Base-by-base conservation (phyloP, 2,797 vertebrate species). In the Echeneis naucrates region DNA sequence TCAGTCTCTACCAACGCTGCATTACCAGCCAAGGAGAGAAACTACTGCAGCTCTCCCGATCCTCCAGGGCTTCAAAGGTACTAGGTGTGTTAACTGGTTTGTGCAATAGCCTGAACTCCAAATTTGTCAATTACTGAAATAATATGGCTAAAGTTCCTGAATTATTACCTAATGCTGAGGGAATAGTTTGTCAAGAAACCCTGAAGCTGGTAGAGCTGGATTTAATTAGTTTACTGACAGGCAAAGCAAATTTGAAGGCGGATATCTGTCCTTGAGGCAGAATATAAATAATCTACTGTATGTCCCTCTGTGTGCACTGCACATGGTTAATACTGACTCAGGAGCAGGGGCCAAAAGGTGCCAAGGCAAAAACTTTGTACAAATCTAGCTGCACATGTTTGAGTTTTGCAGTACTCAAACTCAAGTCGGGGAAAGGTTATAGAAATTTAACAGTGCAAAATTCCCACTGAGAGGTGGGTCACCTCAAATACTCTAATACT, bases 31-130 rank as follows among this genome's bases (percentile, higher is more conserved):
- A 48, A 54, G 48, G 27, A n/a, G 17, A 14, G 10, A 24, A 59
- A 26, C 23, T 4, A 14, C 27, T n/a, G 27, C 23, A 0, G 51
- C 55, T 33, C 24, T 45, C 26, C 53, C 7, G n/a, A 53, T 24
- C 58, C 21, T 5, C 1, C 8, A 12, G 12, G 32, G 19, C 23
- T 52, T 40, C 11, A 2, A 50, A 26, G 24, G 70, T 21, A 11
- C 19, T 23, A 19, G 21, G 17, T 50, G 42, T 40, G 69, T 64
- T 37, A 74, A 42, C 5, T 72, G 50, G 40, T 62, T 78, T 71
- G n/a, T 38, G 30, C 58, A 4, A 61, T 59, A 27, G 65, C 27
- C 69, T 57, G 24, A 74, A 50, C 54, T 47, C n/a, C 27, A 68
- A 61, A 73, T 69, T 17, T 68, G 14, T 70, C 71, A 52, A 27